A percentile compares a stretch with the other conserved stretches of the same genome.
Evolutionary conservation across 2,797 vertebrate species (phyloP).

Genomic region (Salmo trutta): DNA sequence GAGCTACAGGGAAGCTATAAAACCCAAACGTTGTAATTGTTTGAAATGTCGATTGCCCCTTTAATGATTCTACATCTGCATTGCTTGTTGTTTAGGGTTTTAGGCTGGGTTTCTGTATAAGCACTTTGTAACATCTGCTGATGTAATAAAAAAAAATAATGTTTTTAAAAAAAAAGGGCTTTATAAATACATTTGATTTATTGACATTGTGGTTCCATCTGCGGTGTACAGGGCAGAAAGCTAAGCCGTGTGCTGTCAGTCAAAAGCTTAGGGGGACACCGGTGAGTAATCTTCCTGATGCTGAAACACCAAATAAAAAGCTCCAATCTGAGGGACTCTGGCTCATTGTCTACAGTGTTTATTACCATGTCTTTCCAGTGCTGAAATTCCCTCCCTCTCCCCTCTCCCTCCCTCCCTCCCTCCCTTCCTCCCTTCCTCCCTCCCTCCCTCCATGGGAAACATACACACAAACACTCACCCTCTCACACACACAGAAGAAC

Average conservation of each 20-base stretch:
- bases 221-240: conserved; percentile 1
- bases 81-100: too few relatives aligned
- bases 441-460: not conserved
- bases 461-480: not conserved
- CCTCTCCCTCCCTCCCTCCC: not conserved
- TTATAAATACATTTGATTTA: too few relatives aligned
- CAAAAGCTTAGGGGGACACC: conserved; percentile 4
- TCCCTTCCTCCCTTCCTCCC: not conserved
- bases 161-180: too few relatives aligned
- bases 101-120: too few relatives aligned
- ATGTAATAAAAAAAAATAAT: too few relatives aligned
- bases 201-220: not conserved
- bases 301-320: conserved; percentile 36
- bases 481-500: too few relatives aligned
- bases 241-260: conserved; percentile 20
- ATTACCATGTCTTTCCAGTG: conserved; percentile 36
- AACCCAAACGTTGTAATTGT: too few relatives aligned
- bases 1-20: too few relatives aligned
- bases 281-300: conserved; percentile 29
- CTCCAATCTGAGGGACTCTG: conserved; percentile 32
- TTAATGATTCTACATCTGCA: too few relatives aligned
- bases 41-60: too few relatives aligned
- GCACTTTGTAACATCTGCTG: too few relatives aligned
- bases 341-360: conserved; percentile 31
- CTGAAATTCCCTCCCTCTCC: not conserved